These are phyloP conservation scores for Vombatus ursinus DNA, from an alignment of 2,113 vertebrate genomes.

Conservation along the genomic window DNA sequence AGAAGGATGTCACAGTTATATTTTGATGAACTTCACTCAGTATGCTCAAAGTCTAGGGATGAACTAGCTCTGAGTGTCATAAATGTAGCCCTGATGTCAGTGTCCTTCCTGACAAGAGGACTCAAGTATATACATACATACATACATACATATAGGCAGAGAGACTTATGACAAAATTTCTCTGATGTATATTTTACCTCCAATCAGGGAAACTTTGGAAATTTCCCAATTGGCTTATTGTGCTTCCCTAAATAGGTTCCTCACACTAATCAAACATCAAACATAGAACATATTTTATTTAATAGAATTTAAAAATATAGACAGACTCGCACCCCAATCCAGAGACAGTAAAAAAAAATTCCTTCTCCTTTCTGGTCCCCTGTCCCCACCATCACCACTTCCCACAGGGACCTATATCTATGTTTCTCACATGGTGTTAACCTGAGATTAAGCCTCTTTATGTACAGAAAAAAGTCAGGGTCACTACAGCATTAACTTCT, in stretches of 20 bases:
- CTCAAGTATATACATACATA: no score
- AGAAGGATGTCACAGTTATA: not conserved
- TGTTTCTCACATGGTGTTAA: not conserved
- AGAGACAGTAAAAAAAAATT: not conserved
- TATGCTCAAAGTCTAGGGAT: not conserved
- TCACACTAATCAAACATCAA: not conserved
- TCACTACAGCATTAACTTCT: not conserved
- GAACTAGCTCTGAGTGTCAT: not conserved
- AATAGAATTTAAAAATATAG: not conserved
- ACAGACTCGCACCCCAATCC: no score
- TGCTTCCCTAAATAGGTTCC: not conserved
- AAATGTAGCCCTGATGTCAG: not conserved
- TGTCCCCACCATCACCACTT: not conserved
- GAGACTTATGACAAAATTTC: not conserved
- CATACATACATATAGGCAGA: not conserved
- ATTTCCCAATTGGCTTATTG: no score
- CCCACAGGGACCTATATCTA: not conserved
- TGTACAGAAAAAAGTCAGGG: not conserved
- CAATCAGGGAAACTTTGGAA: no score
- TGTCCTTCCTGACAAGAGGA: not conserved
- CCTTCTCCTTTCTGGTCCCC: not conserved
- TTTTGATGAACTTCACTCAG: not conserved
- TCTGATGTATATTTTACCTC: not conserved
- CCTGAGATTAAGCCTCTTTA: not conserved
- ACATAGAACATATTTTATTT: not conserved